These are phyloP conservation scores for Caloenas nicobarica DNA, from an alignment of 2,113 vertebrate species.

Conservation along the genomic window DNA sequence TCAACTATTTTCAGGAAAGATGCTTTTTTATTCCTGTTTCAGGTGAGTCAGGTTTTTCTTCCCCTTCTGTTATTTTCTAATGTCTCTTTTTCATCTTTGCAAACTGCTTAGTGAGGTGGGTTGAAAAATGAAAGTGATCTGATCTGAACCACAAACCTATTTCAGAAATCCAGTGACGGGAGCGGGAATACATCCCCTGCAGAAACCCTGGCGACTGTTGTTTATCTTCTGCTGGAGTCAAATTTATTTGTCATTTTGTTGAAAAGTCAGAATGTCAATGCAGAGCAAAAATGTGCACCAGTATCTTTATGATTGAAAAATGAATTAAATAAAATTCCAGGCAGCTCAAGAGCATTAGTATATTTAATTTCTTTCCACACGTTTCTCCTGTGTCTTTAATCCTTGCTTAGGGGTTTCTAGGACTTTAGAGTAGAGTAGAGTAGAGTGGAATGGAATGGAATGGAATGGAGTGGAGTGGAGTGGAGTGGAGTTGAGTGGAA, in stretches of 20 bases:
- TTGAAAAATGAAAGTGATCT: background rate
- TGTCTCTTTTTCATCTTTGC: background rate
- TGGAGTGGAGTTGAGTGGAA: too few species aligned
- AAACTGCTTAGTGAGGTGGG: background rate
- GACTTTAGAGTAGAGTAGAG: too few species aligned
- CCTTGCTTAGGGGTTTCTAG: background rate
- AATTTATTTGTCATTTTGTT: background rate
- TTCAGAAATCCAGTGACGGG: background rate
- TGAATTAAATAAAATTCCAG: background rate
- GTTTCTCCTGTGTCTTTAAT: background rate
- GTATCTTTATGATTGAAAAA: background rate
- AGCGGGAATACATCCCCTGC: background rate
- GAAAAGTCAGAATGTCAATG: background rate
- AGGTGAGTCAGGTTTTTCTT: background rate
- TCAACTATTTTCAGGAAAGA: background rate
- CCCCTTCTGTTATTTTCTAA: background rate
- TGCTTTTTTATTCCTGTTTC: background rate
- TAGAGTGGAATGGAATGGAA: too few species aligned
- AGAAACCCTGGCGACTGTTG: background rate
- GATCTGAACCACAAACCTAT: background rate
- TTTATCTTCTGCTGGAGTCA: background rate
- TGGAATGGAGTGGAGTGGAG: too few species aligned
- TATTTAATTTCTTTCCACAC: background rate
- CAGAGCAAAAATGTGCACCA: background rate
- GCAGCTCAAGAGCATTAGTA: background rate